Evolutionary conservation across 2,888 invertebrate genomes (phyloP), one percentile per base, ranked within the genome.

Genomic region (Colostygia pectinataria): DNA sequence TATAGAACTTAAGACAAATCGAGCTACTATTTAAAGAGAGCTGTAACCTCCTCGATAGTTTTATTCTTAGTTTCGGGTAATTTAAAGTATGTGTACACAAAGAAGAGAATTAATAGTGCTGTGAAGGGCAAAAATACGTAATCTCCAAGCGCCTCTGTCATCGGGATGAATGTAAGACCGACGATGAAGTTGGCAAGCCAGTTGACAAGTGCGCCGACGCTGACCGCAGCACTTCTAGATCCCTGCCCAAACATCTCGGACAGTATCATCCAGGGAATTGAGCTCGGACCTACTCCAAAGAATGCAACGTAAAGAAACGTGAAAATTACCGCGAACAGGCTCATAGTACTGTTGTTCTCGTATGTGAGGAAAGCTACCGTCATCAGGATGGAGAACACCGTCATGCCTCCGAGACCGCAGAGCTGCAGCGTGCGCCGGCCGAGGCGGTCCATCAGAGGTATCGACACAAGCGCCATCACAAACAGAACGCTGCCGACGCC

Each of bases 401-500:
- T 92, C 94, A 95, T 95, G 37, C 95, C 95, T 3, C 91, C 93
- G 1, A 95, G 91, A 34, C 95, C 95, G 39, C 90, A 90, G 15
- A 95, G 85, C 72, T 95, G 95, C 36, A 95, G 82, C 0, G 94
- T 94, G 39, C 95, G 90, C 52, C 95, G 83, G 7, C 95, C 95
- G 29, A 93, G 87, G 10, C 93, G 87, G 71, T 95, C 95, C 93
- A 95, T 95, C 59, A 95, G 73, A n/a, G 94, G 94, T 53, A 95
- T 93, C 4, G 94, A 93, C 4, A 94, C 92, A n/a, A 95, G 74
- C 2, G 95, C 94, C 94, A 95, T 95, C 37, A 92, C 76, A 25
- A 95, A 93, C 86, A 95, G 91, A 49, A 94, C 93, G 39, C 92
- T 92, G 25, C 95, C 95, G 1, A 93, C 94, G 15, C 94, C 95